Base-by-base conservation (phyloP, 2,113 vertebrate genomes). In the Cyanoliseus patagonus region DNA sequence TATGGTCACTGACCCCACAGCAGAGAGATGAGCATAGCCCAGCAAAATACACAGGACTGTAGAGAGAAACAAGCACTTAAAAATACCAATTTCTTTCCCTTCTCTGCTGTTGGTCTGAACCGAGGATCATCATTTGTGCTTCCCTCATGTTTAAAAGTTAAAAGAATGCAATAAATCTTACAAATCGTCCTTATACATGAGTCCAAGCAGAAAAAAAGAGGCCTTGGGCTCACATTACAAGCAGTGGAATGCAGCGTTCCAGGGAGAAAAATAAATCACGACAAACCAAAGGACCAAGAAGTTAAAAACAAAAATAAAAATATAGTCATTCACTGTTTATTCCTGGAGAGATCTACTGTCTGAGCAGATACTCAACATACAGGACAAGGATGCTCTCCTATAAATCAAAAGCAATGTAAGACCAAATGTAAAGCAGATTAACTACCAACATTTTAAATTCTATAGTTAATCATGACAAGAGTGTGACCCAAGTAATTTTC, bases 151-250 rank as follows among this genome's bases (percentile, higher is more conserved):
- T 95, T 75, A 88, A 47, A 94, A 96, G 79, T 84, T 95, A 88
- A 77, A 94, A 93, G 94, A 96, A 94, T 79, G 87, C 70, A 87
- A 83, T 95, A 94, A 90, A 96, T 96, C 91, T 97, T 75, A 80
- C 24, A 86, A 95, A 94, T 95, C 53, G 70, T 96, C 95, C 94
- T 94, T 86, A 92, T 87, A 95, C 72, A 55, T 79, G 66, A 92
- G 82, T 84, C 83, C 75, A 86, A 93, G 72, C 19, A 95, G 74
- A 91, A 92, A 91, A 91, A 78, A 42, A 88, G 66, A 92, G 92
- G 81, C 88, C 94, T 75, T 90, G 73, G 63, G 88, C 46, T 97
- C 90, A 88, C 55, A 88, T 97, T 96, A 96, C 80, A 88, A 90
- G 74, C n/a, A 90, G 46, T 78, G 83, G 95, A 97, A 97, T 97